These are phyloP conservation scores for Cheilosia soror DNA, from an alignment of 2,888 invertebrate genomes.

Conservation along the genomic window DNA sequence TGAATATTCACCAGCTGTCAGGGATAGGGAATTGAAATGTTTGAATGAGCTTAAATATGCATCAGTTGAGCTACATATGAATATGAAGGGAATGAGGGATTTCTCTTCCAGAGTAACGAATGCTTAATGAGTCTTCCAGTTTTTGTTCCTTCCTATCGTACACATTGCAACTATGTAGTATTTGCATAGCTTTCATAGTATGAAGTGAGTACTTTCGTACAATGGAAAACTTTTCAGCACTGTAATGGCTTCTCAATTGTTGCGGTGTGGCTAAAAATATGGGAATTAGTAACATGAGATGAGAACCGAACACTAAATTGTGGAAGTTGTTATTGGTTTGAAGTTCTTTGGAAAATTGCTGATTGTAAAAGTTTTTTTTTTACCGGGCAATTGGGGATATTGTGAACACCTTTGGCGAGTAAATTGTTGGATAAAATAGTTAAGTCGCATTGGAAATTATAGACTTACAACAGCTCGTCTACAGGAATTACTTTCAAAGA, in stretches of 20 bases:
- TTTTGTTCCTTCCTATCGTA: neutral
- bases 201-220: too few relatives aligned
- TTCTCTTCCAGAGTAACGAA: constrained; percentile 16
- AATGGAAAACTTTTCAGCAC: constrained; percentile 41
- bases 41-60: constrained; percentile 32
- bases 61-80: neutral
- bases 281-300: constrained; percentile 30
- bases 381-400: neutral
- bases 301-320: constrained; percentile 31
- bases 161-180: neutral
- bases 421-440: too few relatives aligned
- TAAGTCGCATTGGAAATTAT: too few relatives aligned
- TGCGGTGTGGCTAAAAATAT: constrained; percentile 18
- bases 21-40: constrained; percentile 30
- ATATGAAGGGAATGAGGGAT: constrained; percentile 42
- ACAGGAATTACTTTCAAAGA: too few relatives aligned
- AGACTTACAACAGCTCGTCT: too few relatives aligned
- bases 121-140: constrained; percentile 56
- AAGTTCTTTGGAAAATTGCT: constrained; percentile 58
- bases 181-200: constrained; percentile 14
- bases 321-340: constrained; percentile 42
- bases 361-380: constrained; percentile 26
- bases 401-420: too few relatives aligned
- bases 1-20: constrained; percentile 26
- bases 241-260: constrained; percentile 67